Evolutionary conservation across 2,113 vertebrate genomes (phyloP).

Genomic region (Tenrec ecaudatus): DNA sequence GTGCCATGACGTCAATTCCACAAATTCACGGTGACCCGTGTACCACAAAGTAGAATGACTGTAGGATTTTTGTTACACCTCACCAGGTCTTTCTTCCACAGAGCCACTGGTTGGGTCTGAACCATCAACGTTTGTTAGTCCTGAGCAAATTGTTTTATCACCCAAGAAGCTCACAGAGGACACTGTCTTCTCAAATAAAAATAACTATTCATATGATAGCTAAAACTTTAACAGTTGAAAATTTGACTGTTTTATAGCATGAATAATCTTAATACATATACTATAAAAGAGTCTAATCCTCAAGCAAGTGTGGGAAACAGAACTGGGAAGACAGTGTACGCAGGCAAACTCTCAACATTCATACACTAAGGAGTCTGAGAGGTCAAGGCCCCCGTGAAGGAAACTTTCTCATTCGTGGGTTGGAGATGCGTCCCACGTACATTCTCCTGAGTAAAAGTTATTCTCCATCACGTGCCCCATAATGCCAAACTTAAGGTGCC

Average conservation of each 20-base stretch:
- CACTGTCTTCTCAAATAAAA: constrained; percentile 51
- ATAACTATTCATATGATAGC: neutral
- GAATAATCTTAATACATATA: neutral
- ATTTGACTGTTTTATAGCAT: neutral
- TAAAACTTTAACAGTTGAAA: constrained; percentile 31
- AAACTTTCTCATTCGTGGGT: too few relatives aligned
- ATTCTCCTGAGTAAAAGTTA: too few relatives aligned
- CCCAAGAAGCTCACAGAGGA: neutral
- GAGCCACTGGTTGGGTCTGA: neutral
- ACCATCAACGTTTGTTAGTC: neutral
- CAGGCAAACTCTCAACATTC: too few relatives aligned
- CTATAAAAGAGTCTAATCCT: constrained; percentile 33
- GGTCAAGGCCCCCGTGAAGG: too few relatives aligned
- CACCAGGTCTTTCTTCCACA: too few relatives aligned
- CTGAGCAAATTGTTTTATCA: too few relatives aligned
- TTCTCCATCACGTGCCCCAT: too few relatives aligned
- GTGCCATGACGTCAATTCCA: neutral
- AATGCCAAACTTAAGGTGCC: too few relatives aligned
- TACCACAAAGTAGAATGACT: neutral
- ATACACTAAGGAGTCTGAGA: too few relatives aligned
- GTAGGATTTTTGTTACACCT: neutral
- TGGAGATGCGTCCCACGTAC: too few relatives aligned
- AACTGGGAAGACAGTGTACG: too few relatives aligned
- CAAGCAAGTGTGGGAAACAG: neutral
- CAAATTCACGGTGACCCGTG: neutral